A percentile compares a stretch with the other conserved stretches of the same genome.
Conservation (phyloP, 2,888 invertebrate genomes). For the Pristionchus entomophagus region DNA sequence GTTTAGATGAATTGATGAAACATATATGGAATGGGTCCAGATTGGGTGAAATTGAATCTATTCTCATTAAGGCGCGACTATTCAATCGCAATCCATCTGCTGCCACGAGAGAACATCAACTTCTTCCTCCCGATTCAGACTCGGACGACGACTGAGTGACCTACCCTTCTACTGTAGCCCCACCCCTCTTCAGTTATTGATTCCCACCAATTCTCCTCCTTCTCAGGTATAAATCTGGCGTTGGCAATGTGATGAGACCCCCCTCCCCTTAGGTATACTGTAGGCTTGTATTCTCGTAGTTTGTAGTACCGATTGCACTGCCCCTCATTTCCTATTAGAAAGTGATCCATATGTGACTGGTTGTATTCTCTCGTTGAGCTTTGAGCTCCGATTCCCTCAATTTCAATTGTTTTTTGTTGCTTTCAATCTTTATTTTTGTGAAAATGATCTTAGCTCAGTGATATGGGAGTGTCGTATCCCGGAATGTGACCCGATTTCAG, state of each 20-base stretch:
- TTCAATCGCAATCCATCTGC: not conserved
- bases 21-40: not conserved
- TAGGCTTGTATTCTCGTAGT: not conserved
- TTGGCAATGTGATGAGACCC: not conserved
- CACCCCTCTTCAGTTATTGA: not conserved
- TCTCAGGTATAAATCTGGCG: not conserved
- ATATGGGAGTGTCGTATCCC: slow-evolving; percentile 34
- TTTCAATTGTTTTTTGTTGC: not conserved
- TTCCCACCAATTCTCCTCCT: no score
- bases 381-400: not conserved
- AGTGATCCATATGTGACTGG: slow-evolving; percentile 10
- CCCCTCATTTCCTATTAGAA: not conserved
- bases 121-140: slow-evolving; percentile 30
- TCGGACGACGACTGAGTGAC: slow-evolving; percentile 38
- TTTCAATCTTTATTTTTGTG: not conserved
- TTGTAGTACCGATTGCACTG: not conserved
- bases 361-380: slow-evolving; percentile 24
- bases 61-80: not conserved
- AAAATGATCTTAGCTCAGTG: not conserved
- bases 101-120: not conserved
- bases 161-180: not conserved
- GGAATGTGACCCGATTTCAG: slow-evolving; percentile 9
- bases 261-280: not conserved
- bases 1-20: not conserved
- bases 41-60: not conserved